These are phyloP conservation scores for Cyrtorhinus lividipennis DNA, from an alignment of 1,140 invertebrate species.

Conservation along the genomic window DNA sequence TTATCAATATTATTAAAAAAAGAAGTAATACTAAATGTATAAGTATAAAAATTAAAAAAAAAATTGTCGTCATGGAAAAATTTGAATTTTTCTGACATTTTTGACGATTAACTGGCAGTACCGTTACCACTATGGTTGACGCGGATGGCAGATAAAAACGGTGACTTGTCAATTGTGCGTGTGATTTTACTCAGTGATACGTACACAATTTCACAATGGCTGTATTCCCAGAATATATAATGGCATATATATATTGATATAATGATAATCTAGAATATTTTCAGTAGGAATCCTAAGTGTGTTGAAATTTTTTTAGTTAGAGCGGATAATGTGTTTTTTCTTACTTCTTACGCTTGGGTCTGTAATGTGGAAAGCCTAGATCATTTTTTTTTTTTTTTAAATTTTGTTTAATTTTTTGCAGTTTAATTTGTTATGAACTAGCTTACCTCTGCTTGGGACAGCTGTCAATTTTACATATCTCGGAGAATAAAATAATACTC, in stretches of 20 bases:
- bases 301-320: conserved; percentile 15
- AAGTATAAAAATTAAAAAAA: conserved; percentile 14
- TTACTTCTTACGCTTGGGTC: conserved; percentile 2
- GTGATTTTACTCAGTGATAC: conserved; percentile 23
- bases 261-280: conserved; percentile 19
- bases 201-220: conserved; percentile 23
- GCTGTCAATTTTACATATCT: background rate
- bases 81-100: background rate
- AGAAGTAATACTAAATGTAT: background rate
- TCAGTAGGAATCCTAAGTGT: conserved; percentile 16
- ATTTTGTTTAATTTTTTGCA: background rate
- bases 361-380: background rate
- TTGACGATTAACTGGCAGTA: conserved; percentile 9
- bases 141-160: background rate
- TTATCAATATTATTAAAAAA: conserved; percentile 13
- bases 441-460: background rate
- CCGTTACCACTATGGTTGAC: conserved; percentile 1
- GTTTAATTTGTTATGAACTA: background rate
- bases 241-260: conserved; percentile 22
- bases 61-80: conserved; percentile 3
- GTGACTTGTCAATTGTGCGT: conserved; percentile 20
- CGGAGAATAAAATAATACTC: too few relatives aligned
- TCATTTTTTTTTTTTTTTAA: too few relatives aligned
- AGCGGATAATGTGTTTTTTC: too few relatives aligned
- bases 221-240: conserved; percentile 22